phyloP scores from a whole-genome alignment of 2,888 invertebrate species.

The Dugesia japonica region DNA sequence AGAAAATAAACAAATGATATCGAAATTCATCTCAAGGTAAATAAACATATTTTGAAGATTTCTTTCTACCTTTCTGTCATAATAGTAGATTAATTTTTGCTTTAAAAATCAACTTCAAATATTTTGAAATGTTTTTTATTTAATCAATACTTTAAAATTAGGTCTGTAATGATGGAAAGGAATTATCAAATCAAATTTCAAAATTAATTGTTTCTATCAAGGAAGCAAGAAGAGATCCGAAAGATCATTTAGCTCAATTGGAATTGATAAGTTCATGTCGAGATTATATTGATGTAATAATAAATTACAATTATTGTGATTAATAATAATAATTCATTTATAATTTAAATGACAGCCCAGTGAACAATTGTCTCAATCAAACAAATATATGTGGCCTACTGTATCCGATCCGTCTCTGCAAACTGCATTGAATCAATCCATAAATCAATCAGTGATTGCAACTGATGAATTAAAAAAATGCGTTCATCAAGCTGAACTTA shows the following conservation, averaged over 20 bases:
- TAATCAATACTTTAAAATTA: background rate
- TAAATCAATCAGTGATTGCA: background rate
- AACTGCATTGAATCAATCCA: background rate
- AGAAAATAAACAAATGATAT: no score
- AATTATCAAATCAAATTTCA: slow-evolving; percentile 63
- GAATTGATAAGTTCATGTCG: slow-evolving; percentile 65
- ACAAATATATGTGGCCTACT: slow-evolving; percentile 4
- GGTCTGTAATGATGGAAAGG: slow-evolving; percentile 55
- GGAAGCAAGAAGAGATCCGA: slow-evolving; percentile 56
- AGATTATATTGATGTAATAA: slow-evolving; percentile 51
- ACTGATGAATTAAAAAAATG: background rate
- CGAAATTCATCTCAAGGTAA: no score
- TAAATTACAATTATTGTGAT: background rate
- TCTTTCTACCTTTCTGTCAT: no score
- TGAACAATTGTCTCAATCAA: slow-evolving; percentile 17
- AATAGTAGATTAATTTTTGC: no score
- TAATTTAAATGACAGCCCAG: slow-evolving; percentile 17
- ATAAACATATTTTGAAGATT: no score
- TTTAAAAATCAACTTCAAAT: no score
- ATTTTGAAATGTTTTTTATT: no score
- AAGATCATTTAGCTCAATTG: slow-evolving; percentile 55
- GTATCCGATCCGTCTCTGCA: slow-evolving; percentile 8
- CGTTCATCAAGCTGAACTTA: background rate
- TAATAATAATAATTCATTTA: background rate
- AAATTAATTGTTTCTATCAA: slow-evolving; percentile 60